Percentiles rank a stretch among this genome's conserved stretches.
phyloP scores from a whole-genome alignment of 2,888 invertebrate genomes.

The Quadriops clusia region DNA sequence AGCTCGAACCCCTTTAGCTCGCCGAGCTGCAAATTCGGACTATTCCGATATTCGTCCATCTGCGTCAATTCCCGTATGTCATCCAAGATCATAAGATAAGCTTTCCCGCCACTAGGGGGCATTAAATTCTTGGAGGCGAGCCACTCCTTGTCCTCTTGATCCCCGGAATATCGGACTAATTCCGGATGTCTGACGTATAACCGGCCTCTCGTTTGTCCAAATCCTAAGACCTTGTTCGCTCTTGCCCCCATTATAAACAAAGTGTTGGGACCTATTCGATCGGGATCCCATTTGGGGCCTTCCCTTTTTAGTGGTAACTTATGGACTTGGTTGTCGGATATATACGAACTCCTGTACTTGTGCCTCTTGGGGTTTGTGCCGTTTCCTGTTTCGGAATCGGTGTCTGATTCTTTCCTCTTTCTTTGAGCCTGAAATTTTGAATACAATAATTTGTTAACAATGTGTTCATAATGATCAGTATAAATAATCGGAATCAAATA shows the following conservation, averaged over 20 bases:
- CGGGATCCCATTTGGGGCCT: slow-evolving; percentile 64
- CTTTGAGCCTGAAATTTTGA: slow-evolving; percentile 30
- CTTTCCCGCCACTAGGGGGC: slow-evolving; percentile 68
- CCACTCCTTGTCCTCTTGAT: slow-evolving; percentile 73
- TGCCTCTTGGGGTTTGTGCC: slow-evolving; percentile 30
- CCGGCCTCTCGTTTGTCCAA: slow-evolving; percentile 63
- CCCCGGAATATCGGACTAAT: slow-evolving; percentile 62
- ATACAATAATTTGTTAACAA: too few species aligned
- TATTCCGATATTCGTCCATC: slow-evolving; percentile 59
- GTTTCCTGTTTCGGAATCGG: slow-evolving; percentile 47
- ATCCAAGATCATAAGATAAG: slow-evolving; percentile 65
- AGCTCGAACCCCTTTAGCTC: slow-evolving; percentile 66
- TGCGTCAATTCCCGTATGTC: slow-evolving; percentile 64
- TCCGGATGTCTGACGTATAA: slow-evolving; percentile 68
- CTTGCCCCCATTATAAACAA: slow-evolving; percentile 71
- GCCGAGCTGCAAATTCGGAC: slow-evolving; percentile 49
- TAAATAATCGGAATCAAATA: too few species aligned
- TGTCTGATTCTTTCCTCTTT: slow-evolving; percentile 55
- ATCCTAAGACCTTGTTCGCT: slow-evolving; percentile 59
- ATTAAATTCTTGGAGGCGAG: slow-evolving; percentile 62
- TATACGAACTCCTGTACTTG: slow-evolving; percentile 30
- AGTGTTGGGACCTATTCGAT: slow-evolving; percentile 56
- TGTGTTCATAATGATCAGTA: too few species aligned
- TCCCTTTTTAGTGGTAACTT: slow-evolving; percentile 40
- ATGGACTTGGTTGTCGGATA: slow-evolving; percentile 35